Evolutionary conservation across 37 sponge, comb jelly and placozoan genomes (phyloP), one percentile per base, ranked within the genome.

Genomic region (Geodia barretti): DNA sequence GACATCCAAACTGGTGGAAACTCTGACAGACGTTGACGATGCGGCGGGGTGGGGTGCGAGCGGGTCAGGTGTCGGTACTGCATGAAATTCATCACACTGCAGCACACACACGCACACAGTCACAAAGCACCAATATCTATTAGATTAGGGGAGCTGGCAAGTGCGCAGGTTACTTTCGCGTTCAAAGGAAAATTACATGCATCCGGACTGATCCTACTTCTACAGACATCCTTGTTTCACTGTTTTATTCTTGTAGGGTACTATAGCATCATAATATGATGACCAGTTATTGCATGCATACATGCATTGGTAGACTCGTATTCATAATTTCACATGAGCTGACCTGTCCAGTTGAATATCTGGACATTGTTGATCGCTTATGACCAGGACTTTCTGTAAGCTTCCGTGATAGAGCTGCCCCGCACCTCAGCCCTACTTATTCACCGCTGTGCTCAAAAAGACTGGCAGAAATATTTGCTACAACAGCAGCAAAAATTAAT

Each of bases 1-100:
- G 76, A 64, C 95, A 92, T 97, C 99, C 96, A 69, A 96, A 94
- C 78, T 92, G 90, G 60, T 97, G 95, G 40, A 98, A 96, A 61
- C 97, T 97, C 35, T 70, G 80, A 40, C 88, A 73, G 58, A 92
- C 92, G 71, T 92, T 94, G 25, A 89, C 93, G 78, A 98, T 90
- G 24, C 95, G 81, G n/a, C 92, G 90, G 90, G 77, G 96, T 89
- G 23, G 92, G 80, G 24, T 94, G 89, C 11, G 92, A 70, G 66
- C 96, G 97, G n/a, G 95, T 92, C 30, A 94, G 9, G 93, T 76
- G 68, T 98, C 99, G 28, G 95, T 92, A 32, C 97, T 94, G 91
- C 92, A 96, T 96, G 64, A 92, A 96, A 75, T 98, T 96, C 32
- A 94, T 84, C 25, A 97, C 83, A 87, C 90, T 64, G 19, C 20